Conservation (phyloP, 1,140 invertebrate genomes). For the Diorhabda carinulata region DNA sequence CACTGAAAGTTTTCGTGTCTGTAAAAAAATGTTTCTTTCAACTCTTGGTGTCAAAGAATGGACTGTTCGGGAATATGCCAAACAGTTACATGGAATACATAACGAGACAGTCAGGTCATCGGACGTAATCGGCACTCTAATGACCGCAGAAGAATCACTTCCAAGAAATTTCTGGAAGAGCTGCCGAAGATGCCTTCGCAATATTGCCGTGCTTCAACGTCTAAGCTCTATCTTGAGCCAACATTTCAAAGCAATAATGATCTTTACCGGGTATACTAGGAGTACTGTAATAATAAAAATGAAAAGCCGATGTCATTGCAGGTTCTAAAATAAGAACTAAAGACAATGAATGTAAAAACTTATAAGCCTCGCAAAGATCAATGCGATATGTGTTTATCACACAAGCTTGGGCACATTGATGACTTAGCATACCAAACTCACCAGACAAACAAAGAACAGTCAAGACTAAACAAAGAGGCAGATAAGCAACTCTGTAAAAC, state of each 20-base stretch:
- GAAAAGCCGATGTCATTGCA: too few relatives aligned
- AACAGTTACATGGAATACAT: background rate
- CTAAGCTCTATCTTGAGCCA: slow-evolving; percentile 1
- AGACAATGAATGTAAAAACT: too few relatives aligned
- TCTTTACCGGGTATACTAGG: background rate
- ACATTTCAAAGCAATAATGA: background rate
- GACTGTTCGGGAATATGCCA: background rate
- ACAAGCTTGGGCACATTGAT: too few relatives aligned
- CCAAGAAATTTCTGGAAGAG: background rate
- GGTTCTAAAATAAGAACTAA: too few relatives aligned
- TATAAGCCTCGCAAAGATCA: too few relatives aligned
- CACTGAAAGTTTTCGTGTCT: background rate
- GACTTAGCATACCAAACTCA: too few relatives aligned
- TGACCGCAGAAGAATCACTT: background rate
- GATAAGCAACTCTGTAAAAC: too few relatives aligned
- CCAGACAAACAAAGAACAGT: too few relatives aligned
- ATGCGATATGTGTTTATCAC: too few relatives aligned
- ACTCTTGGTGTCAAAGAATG: slow-evolving; percentile 1
- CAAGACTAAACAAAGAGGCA: too few relatives aligned
- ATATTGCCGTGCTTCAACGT: background rate
- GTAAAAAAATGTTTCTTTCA: slow-evolving; percentile 4
- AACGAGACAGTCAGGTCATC: background rate
- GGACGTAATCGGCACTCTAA: background rate
- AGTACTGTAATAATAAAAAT: background rate
- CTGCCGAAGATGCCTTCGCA: slow-evolving; percentile 6